Percentiles rank a stretch among this genome's conserved stretches.
These are phyloP conservation scores for Chrysodeixis includens DNA, from an alignment of 2,888 invertebrate species.

Conservation along the genomic window DNA sequence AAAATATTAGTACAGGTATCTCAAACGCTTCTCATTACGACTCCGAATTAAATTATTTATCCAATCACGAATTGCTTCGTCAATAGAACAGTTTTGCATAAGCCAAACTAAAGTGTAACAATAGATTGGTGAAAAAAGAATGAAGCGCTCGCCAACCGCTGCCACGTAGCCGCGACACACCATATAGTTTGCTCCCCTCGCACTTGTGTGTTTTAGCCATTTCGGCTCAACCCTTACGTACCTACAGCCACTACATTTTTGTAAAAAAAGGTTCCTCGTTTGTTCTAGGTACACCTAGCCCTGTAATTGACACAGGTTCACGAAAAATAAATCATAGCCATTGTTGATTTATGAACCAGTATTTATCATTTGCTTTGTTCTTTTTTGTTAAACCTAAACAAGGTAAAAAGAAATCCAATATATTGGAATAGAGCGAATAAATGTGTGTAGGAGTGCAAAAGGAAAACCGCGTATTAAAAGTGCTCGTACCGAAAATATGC, in stretches of 20 bases:
- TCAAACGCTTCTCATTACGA: neutral
- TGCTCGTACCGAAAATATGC: conserved; percentile 4
- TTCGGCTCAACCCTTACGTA: neutral
- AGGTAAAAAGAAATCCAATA: neutral
- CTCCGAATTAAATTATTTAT: neutral
- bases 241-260: neutral
- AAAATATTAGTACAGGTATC: no score
- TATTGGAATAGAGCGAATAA: neutral
- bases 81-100: neutral
- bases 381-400: neutral
- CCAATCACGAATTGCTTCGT: neutral
- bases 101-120: neutral
- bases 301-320: neutral
- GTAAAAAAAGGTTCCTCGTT: neutral
- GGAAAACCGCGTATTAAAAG: conserved; percentile 1
- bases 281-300: neutral
- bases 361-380: neutral
- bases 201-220: conserved; percentile 1
- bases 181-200: neutral
- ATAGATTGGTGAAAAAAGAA: neutral
- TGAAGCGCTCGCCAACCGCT: neutral
- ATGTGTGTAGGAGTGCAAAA: neutral
- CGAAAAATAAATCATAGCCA: neutral
- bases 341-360: neutral
- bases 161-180: neutral